Evolutionary conservation across 2,888 invertebrate genomes (phyloP).

Genomic region (Cryptocheilus praepositus): DNA sequence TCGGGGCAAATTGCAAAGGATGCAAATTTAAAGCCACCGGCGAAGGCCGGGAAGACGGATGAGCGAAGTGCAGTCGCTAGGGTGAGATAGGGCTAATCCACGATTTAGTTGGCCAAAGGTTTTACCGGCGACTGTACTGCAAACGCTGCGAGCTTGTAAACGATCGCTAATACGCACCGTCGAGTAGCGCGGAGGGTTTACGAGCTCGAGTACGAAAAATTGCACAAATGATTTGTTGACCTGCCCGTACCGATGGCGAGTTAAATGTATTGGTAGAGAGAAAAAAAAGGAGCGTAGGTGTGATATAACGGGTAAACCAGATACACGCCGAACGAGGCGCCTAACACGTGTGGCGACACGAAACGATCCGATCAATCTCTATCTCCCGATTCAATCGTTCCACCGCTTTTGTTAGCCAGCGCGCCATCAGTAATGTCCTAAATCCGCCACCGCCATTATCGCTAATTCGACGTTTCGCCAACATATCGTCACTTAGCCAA

Average conservation of each 20-base stretch:
- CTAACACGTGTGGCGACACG: slow-evolving; percentile 2
- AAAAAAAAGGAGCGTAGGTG: not conserved
- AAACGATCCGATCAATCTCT: not conserved
- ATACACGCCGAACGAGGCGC: slow-evolving; percentile 1
- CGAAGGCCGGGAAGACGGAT: not conserved
- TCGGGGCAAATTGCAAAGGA: not conserved
- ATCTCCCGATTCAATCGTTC: not conserved
- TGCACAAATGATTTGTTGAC: slow-evolving; percentile 37
- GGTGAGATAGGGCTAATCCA: slow-evolving; percentile 10
- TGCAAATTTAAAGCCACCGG: slow-evolving; percentile 13
- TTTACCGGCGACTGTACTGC: slow-evolving; percentile 12
- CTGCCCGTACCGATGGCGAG: slow-evolving; percentile 10
- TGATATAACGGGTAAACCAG: slow-evolving; percentile 5
- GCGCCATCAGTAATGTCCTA: too few species aligned
- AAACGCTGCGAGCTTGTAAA: slow-evolving; percentile 17
- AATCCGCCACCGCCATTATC: too few species aligned
- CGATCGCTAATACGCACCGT: slow-evolving; percentile 19
- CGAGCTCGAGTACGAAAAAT: slow-evolving; percentile 35
- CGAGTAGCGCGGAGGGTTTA: slow-evolving; percentile 10
- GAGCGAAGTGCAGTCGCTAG: not conserved
- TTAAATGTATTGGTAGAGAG: not conserved
- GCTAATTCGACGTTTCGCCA: too few species aligned
- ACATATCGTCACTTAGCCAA: too few species aligned
- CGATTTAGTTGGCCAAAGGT: slow-evolving; percentile 15
- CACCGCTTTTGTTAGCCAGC: too few species aligned